Evolutionary conservation across 2,888 invertebrate genomes (phyloP).

Genomic region (Rhagonycha lutea): DNA sequence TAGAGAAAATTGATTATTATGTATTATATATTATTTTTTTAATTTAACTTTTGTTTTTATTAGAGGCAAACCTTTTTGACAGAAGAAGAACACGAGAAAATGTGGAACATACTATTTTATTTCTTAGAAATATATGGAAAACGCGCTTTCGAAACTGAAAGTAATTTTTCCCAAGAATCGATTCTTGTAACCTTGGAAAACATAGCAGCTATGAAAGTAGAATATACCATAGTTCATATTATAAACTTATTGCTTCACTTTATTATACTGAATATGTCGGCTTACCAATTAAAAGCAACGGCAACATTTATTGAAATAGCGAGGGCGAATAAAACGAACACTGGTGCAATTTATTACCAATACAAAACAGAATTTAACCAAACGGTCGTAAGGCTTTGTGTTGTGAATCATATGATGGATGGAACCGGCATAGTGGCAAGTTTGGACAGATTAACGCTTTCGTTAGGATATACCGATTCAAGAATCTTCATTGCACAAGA

Average conservation of each 20-base stretch:
- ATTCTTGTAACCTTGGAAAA: slow-evolving; percentile 56
- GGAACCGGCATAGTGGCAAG: slow-evolving; percentile 63
- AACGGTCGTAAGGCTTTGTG: slow-evolving; percentile 61
- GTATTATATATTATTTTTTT: too few species aligned
- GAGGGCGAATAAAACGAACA: slow-evolving; percentile 58
- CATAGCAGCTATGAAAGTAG: slow-evolving; percentile 54
- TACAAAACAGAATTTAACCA: slow-evolving; percentile 66
- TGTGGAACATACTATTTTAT: background rate
- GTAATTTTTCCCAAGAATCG: background rate
- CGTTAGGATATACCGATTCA: slow-evolving; percentile 70
- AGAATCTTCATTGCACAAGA: slow-evolving; percentile 73
- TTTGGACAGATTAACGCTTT: slow-evolving; percentile 65
- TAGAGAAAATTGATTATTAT: too few species aligned
- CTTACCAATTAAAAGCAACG: slow-evolving; percentile 61
- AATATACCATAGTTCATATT: slow-evolving; percentile 55
- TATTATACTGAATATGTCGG: slow-evolving; percentile 66
- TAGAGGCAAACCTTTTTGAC: background rate
- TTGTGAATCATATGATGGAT: slow-evolving; percentile 60
- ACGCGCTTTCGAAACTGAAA: background rate
- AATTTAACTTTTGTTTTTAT: background rate
- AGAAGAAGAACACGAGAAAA: background rate
- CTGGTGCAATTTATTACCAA: slow-evolving; percentile 64
- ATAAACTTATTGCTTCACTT: slow-evolving; percentile 64
- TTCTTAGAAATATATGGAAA: background rate
- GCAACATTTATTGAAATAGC: slow-evolving; percentile 63